Evolutionary conservation across 2,113 vertebrate species (phyloP), one percentile per base, ranked within the genome.

Genomic region (Notothenia coriiceps): DNA sequence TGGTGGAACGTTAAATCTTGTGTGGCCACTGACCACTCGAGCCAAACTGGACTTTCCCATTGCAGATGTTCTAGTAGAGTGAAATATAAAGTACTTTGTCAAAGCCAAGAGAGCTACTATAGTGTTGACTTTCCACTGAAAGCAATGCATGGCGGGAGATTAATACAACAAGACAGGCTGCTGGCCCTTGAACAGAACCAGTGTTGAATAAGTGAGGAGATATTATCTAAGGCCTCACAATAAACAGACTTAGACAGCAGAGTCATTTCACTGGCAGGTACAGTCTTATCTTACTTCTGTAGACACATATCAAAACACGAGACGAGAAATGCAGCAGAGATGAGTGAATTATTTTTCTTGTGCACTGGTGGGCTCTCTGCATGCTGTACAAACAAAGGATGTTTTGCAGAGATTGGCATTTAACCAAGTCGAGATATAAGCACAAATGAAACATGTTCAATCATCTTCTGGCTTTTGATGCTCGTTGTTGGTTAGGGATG

Each of bases 1-100:
- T 94, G 90, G 70, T 1, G 33, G 62, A 83, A 40, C 18, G 72
- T 88, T 85, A 77, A 77, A 55, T 90, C 73, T 56, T 87, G 82
- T 92, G 88, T 88, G 88, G 88, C 66, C 87, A 20, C 77, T 67
- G 79, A 72, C 74, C 71, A 29, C 67, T 82, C 25, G 1, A 54
- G 46, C 55, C 47, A 62, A 83, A 77, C 43, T 57, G 63, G 71
- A 77, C 56, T 2, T 1, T 0, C 44, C 54, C 20, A 10, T n/a
- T 49, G 64, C 70, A 70, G 56, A 85, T 49, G 68, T 86, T 50
- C 1, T 0, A 46, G 75, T 20, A 1, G 29, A 57, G 25, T 18
- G 33, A 17, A 63, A 65, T 11, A 51, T n/a, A 20, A 73, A 70
- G 47, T 2, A 20, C 25, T 46, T 50, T 25, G 76, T 35, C 60